Evolutionary conservation across 2,113 vertebrate genomes (phyloP), one percentile per base, ranked within the genome.

Genomic region (Harpagus bidentatus): DNA sequence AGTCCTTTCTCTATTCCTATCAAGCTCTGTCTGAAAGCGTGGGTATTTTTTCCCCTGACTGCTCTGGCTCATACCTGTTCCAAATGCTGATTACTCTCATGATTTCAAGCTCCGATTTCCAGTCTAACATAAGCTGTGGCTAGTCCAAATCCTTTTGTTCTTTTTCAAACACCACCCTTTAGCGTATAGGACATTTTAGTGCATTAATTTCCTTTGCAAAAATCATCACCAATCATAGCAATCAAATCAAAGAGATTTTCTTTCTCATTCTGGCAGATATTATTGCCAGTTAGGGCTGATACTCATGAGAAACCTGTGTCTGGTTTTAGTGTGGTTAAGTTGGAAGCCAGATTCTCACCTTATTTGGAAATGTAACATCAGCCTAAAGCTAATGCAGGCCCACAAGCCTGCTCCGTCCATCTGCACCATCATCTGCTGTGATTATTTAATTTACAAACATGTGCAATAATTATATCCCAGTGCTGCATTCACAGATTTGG

Each of bases 291-390:
- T 86, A 76, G 11, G 70, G 15, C 48, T 71, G 73, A 84, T 93
- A 69, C 56, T 32, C 28, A 56, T 81, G 56, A 87, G 63, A 96
- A 93, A 91, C 34, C 11, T 88, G 42, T 72, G 42, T 86, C 69
- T 94, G 81, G 79, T 91, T 89, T 92, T 79, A 84, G 25, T 58
- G 43, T 53, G 73, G 83, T 94, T 92, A 58, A 84, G 87, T 11
- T 86, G 19, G 65, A 87, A 91, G 80, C 53, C 88, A 94, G 36
- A 82, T 85, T 56, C 65, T 91, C 62, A 69, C 73, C 66, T 84
- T 93, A 84, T 95, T 91, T 96, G 89, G 89, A 89, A 97, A 85
- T 42, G 20, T 90, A 91, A 80, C 73, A 85, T 82, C 83, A 87
- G 28, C 70, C 66, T 53, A 89, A 76, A 92, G 77, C 58, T 85